Evolutionary conservation across 1,140 invertebrate species (phyloP).

Genomic region (Drosophila nasuta): DNA sequence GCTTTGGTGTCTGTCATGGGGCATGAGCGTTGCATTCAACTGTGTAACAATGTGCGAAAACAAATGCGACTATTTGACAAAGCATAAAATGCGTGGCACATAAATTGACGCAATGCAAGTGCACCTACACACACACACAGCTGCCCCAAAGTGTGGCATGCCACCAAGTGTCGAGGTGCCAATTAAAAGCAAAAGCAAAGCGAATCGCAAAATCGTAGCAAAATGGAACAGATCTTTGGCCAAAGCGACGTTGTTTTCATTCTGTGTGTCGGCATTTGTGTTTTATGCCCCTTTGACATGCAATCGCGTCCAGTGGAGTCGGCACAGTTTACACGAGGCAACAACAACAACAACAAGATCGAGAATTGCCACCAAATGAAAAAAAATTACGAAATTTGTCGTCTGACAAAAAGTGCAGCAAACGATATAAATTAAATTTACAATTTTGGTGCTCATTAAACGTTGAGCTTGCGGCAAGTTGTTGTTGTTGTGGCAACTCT

Average conservation of each 20-base stretch:
- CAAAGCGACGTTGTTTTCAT: conserved; percentile 45
- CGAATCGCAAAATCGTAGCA: conserved; percentile 54
- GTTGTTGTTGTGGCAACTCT: conserved; percentile 16
- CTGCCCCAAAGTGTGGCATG: conserved; percentile 11
- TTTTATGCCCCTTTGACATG: conserved; percentile 79
- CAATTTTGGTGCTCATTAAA: conserved; percentile 82
- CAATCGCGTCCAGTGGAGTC: conserved; percentile 52
- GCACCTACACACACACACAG: conserved; percentile 61
- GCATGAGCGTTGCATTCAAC: conserved; percentile 21
- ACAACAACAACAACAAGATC: conserved; percentile 10
- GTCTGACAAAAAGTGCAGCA: conserved; percentile 78
- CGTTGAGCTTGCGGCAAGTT: conserved; percentile 47
- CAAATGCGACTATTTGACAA: conserved; percentile 53
- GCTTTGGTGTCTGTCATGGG: conserved; percentile 23
- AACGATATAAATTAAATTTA: conserved; percentile 83
- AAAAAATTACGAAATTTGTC: conserved; percentile 81
- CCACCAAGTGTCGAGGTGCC: conserved; percentile 75
- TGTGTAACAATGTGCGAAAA: conserved; percentile 69
- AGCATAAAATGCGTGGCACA: conserved; percentile 51
- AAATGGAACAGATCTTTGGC: conserved; percentile 59
- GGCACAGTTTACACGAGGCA: conserved; percentile 76
- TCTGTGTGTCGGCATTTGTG: conserved; percentile 60
- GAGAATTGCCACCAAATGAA: conserved; percentile 14
- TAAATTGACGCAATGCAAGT: conserved; percentile 65
- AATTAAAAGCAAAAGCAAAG: conserved; percentile 65